Evolutionary conservation across 2,888 invertebrate genomes (phyloP).

Genomic region (Palloptera scutellata): DNA sequence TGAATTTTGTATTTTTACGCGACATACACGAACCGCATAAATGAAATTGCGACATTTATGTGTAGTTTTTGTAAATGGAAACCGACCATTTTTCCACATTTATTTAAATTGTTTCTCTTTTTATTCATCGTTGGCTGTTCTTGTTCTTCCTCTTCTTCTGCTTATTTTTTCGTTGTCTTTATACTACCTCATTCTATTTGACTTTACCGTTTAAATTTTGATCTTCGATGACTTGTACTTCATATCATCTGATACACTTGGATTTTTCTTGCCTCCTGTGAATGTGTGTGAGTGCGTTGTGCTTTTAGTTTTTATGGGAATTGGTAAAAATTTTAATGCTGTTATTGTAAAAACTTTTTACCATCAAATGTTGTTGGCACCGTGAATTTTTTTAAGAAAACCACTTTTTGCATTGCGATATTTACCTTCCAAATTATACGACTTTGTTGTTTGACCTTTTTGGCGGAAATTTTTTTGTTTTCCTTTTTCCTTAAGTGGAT

Average conservation of each 20-base stretch:
- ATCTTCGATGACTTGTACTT: too few species aligned
- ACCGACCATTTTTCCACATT: conserved; percentile 33
- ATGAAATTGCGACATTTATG: conserved; percentile 38
- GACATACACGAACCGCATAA: conserved; percentile 35
- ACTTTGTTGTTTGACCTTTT: too few species aligned
- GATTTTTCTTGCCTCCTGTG: too few species aligned
- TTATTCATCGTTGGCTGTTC: conserved; percentile 10
- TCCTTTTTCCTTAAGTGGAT: too few species aligned
- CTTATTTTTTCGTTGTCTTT: too few species aligned
- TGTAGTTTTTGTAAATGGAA: conserved; percentile 36
- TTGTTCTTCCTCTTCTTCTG: not conserved
- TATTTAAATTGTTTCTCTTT: conserved; percentile 32
- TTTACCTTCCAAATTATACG: too few species aligned
- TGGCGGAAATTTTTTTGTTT: too few species aligned
- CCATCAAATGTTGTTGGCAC: not conserved
- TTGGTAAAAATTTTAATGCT: not conserved
- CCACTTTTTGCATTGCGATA: too few species aligned
- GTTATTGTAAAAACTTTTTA: not conserved
- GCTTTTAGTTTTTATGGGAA: not conserved
- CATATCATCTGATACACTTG: too few species aligned
- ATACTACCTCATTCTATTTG: too few species aligned
- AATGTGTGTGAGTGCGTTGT: not conserved
- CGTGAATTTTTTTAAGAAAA: not conserved
- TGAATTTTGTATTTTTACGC: not conserved
- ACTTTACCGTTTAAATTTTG: too few species aligned